A percentile compares a stretch with the other conserved stretches of the same genome.
These are phyloP conservation scores for Fregetta grallaria DNA, from an alignment of 2,113 vertebrate species.

Conservation along the genomic window DNA sequence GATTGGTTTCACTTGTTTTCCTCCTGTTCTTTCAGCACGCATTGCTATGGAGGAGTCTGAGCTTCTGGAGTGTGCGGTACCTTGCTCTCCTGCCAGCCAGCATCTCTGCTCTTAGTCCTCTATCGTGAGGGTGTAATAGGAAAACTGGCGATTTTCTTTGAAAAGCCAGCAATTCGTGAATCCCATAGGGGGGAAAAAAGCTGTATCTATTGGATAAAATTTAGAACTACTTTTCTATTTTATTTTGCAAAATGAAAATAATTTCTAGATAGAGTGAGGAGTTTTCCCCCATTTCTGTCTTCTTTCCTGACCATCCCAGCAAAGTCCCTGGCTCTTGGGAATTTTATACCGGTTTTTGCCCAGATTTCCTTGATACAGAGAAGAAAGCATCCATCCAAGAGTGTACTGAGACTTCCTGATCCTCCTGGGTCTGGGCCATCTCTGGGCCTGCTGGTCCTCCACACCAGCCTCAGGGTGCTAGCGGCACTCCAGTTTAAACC, in stretches of 20 bases:
- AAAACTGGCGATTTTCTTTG: neutral
- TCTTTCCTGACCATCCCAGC: neutral
- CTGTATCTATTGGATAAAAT: neutral
- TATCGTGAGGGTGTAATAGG: accelerated
- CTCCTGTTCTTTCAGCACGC: neutral
- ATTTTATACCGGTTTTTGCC: neutral
- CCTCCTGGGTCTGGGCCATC: too few species aligned
- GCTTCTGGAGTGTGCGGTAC: accelerated
- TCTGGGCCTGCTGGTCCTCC: neutral
- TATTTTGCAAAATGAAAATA: neutral
- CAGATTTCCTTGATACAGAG: neutral
- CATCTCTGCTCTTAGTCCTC: neutral
- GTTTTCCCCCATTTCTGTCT: neutral
- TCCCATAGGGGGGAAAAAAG: accelerated
- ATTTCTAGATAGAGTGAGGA: neutral
- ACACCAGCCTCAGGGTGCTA: neutral
- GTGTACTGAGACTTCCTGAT: neutral
- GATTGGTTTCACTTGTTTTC: neutral
- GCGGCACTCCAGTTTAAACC: neutral
- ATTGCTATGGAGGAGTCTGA: neutral
- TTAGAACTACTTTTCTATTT: neutral
- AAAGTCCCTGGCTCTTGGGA: neutral
- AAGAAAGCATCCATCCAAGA: neutral
- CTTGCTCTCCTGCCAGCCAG: neutral
- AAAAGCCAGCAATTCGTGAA: neutral